Evolutionary conservation across 2,113 vertebrate species (phyloP).

Genomic region (Rissa tridactyla): DNA sequence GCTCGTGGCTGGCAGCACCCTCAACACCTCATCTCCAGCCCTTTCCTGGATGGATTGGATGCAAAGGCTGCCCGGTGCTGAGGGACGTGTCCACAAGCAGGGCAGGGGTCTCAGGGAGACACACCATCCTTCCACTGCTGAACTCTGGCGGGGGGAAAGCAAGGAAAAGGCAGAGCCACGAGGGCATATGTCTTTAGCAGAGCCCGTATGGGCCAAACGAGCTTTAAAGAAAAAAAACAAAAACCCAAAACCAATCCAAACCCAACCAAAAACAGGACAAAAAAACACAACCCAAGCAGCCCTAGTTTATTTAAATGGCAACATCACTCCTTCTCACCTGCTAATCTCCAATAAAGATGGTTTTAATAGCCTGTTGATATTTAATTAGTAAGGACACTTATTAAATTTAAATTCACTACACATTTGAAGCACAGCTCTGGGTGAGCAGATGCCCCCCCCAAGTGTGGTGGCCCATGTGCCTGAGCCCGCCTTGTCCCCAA

Average conservation of each 20-base stretch:
- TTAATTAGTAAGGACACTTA: not conserved
- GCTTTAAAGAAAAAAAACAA: not conserved
- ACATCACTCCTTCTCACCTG: not conserved
- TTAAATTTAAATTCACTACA: not conserved
- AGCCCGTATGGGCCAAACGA: not conserved
- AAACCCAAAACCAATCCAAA: not conserved
- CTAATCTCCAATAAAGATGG: not conserved
- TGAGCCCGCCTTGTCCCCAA: rapidly evolving
- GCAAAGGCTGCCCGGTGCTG: conserved; percentile 23
- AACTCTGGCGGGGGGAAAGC: not conserved
- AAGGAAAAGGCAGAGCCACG: not conserved
- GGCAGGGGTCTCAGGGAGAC: not conserved
- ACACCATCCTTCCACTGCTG: not conserved
- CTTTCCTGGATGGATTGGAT: not conserved
- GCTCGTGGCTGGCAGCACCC: not conserved
- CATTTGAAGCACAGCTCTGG: not conserved
- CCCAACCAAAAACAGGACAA: not conserved
- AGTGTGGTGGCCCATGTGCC: rapidly evolving
- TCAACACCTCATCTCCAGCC: not conserved
- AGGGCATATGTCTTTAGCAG: not conserved
- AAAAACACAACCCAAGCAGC: not conserved
- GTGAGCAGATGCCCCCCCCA: rapidly evolving
- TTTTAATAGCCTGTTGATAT: not conserved
- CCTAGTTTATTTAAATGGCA: not conserved
- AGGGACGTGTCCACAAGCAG: not conserved